Conservation (phyloP, 2,888 invertebrate genomes). For the Deilephila porcellus region DNA sequence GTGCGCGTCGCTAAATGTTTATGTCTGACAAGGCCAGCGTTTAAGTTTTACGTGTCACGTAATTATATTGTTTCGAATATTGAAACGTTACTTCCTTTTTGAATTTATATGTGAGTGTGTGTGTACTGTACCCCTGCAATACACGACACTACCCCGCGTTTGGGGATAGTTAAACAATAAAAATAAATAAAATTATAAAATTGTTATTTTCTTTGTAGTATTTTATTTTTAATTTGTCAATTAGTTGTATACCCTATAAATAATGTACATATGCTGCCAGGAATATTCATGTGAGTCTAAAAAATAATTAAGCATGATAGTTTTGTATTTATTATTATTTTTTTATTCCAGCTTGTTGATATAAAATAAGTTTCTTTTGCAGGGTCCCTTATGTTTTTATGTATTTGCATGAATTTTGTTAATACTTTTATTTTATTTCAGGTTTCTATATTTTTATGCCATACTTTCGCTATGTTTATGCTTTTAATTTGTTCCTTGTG, state of each 20-base stretch:
- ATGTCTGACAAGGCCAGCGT: slow-evolving; percentile 14
- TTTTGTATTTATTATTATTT: slow-evolving; percentile 33
- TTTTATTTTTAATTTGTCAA: not conserved
- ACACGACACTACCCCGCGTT: slow-evolving; percentile 65
- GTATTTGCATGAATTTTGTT: slow-evolving; percentile 24
- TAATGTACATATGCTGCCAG: slow-evolving; percentile 57
- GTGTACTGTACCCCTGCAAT: slow-evolving; percentile 74
- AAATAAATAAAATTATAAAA: slow-evolving; percentile 69
- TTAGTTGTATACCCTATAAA: not conserved
- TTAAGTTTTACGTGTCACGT: slow-evolving; percentile 42
- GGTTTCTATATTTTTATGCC: slow-evolving; percentile 29
- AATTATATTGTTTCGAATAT: slow-evolving; percentile 70
- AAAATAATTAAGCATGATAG: slow-evolving; percentile 38
- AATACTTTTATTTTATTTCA: slow-evolving; percentile 35
- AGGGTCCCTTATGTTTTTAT: slow-evolving; percentile 30
- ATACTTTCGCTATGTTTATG: slow-evolving; percentile 29
- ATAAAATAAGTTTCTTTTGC: slow-evolving; percentile 30
- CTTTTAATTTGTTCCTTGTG: slow-evolving; percentile 25
- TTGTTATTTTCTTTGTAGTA: slow-evolving; percentile 29
- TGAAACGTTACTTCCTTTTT: slow-evolving; percentile 78
- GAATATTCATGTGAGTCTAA: slow-evolving; percentile 65
- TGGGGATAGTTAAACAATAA: slow-evolving; percentile 79
- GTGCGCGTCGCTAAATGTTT: not conserved
- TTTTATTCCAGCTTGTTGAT: slow-evolving; percentile 35
- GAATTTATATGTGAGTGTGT: slow-evolving; percentile 77